These are phyloP conservation scores for Pseudococcus viburni DNA, from an alignment of 2,888 invertebrate genomes.

Conservation along the genomic window DNA sequence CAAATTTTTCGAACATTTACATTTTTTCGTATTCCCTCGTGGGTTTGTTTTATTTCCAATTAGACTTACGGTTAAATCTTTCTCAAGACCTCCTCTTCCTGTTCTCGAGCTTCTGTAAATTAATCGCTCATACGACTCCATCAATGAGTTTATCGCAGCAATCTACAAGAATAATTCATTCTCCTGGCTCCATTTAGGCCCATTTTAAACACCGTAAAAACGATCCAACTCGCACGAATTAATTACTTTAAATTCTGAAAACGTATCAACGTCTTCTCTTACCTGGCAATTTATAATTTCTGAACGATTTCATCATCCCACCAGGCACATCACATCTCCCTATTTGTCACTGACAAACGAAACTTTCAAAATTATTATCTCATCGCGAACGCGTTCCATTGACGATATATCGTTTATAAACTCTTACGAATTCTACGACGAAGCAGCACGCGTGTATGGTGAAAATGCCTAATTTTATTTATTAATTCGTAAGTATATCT, in stretches of 20 bases:
- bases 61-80: too few relatives aligned
- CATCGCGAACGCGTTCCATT: neutral
- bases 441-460: neutral
- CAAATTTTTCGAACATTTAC: too few relatives aligned
- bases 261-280: neutral
- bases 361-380: constrained; percentile 14
- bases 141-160: too few relatives aligned
- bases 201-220: neutral
- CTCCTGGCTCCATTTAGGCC: neutral
- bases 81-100: too few relatives aligned
- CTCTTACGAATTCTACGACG: neutral
- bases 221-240: neutral
- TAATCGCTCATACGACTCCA: too few relatives aligned
- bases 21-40: too few relatives aligned
- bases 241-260: neutral
- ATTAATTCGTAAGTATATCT: neutral
- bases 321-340: neutral
- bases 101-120: too few relatives aligned
- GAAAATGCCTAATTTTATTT: constrained; percentile 22
- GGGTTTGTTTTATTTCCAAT: too few relatives aligned
- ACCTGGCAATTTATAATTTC: neutral
- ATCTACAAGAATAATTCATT: neutral
- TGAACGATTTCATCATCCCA: neutral
- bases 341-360: constrained; percentile 7
- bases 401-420: neutral